These are phyloP conservation scores for Drosophila watanabei DNA, from an alignment of 1,140 invertebrate species.

Conservation along the genomic window DNA sequence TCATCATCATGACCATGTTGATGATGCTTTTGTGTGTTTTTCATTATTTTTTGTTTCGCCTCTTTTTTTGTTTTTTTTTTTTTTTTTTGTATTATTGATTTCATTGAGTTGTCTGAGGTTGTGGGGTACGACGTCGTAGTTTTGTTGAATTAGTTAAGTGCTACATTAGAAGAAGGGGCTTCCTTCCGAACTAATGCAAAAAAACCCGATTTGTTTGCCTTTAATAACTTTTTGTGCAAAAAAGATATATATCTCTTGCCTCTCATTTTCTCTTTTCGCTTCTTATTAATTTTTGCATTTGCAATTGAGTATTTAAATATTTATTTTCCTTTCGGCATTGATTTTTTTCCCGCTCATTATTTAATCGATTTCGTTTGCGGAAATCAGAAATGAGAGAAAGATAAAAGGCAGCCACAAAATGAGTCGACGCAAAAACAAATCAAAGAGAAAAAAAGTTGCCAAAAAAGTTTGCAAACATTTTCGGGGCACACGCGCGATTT, in stretches of 20 bases:
- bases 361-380: conserved; percentile 79
- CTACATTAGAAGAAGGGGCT: conserved; percentile 54
- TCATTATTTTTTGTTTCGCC: conserved; percentile 45
- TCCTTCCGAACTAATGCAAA: conserved; percentile 22
- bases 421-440: conserved; percentile 16
- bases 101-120: conserved; percentile 57
- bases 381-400: conserved; percentile 67
- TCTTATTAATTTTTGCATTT: conserved; percentile 55
- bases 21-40: conserved; percentile 70
- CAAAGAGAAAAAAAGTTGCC: conserved; percentile 30
- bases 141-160: conserved; percentile 82
- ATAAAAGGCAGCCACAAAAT: conserved; percentile 49
- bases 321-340: conserved; percentile 55
- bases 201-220: conserved; percentile 22
- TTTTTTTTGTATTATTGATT: conserved; percentile 63
- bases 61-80: conserved; percentile 34
- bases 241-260: conserved; percentile 5
- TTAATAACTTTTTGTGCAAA: conserved; percentile 42
- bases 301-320: conserved; percentile 66
- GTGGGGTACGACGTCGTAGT: conserved; percentile 60
- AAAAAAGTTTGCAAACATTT: conserved; percentile 66
- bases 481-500: conserved; percentile 42
- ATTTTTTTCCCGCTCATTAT: conserved; percentile 60
- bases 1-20: conserved; percentile 37
- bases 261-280: conserved; percentile 21